Evolutionary conservation across 1,140 invertebrate genomes (phyloP).

Genomic region (Neodiprion pinetum): DNA sequence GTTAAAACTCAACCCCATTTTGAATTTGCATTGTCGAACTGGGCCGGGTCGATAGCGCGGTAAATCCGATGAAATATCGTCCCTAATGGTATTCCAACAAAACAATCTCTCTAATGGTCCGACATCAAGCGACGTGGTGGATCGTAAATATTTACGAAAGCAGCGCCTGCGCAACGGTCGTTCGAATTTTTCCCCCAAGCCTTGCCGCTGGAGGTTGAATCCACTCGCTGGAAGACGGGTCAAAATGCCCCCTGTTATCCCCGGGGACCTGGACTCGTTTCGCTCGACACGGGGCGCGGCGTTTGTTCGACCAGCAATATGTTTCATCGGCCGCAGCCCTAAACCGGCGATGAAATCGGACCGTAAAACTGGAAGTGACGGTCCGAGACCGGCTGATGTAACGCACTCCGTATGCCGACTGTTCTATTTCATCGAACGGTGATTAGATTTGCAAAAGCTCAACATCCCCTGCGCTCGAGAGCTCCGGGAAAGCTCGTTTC

Average conservation of each 20-base stretch:
- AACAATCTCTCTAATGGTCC: slow-evolving; percentile 1
- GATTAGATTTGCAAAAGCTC: no score
- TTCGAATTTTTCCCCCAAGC: background rate
- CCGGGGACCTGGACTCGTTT: background rate
- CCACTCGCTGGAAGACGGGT: no score
- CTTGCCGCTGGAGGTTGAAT: background rate
- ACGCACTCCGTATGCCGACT: no score
- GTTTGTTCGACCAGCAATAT: background rate
- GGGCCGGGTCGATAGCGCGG: background rate
- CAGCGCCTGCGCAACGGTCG: background rate
- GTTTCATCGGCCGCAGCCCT: background rate
- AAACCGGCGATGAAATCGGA: background rate
- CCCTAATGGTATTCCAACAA: background rate
- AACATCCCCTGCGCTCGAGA: no score
- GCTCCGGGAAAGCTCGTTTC: no score
- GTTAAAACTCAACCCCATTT: background rate
- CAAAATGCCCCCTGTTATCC: background rate
- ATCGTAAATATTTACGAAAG: background rate
- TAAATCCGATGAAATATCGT: background rate
- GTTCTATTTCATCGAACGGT: no score
- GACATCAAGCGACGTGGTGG: background rate
- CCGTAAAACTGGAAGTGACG: background rate
- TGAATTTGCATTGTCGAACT: background rate
- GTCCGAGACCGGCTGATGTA: background rate
- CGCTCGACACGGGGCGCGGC: background rate